Evolutionary conservation across 2,888 invertebrate species (phyloP).

Genomic region (Tipula helvola): DNA sequence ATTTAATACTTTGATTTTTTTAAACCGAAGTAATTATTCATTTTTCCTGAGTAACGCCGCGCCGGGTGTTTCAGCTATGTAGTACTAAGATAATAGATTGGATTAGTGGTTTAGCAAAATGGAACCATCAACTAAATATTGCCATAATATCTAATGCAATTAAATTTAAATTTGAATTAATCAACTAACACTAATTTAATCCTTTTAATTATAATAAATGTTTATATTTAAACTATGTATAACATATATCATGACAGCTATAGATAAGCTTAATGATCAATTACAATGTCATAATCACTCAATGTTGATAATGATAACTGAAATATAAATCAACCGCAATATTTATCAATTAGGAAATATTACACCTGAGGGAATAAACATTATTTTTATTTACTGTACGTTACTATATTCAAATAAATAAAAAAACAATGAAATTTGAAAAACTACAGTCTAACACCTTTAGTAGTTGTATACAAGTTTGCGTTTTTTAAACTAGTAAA

Average conservation of each 20-base stretch:
- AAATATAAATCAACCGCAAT: background rate
- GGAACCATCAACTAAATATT: too few species aligned
- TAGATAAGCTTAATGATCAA: background rate
- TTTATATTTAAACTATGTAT: background rate
- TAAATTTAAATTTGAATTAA: too few species aligned
- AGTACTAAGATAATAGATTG: too few species aligned
- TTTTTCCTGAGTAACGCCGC: too few species aligned
- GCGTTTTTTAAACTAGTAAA: background rate
- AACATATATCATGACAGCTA: background rate
- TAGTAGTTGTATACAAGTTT: background rate
- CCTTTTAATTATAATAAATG: background rate
- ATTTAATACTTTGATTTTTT: too few species aligned
- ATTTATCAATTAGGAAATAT: background rate
- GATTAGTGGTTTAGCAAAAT: too few species aligned
- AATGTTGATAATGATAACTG: background rate
- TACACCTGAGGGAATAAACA: conserved; percentile 4
- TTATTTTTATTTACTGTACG: background rate
- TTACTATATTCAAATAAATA: background rate
- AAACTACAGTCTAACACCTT: too few species aligned
- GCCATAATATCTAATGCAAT: too few species aligned
- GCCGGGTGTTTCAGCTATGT: too few species aligned
- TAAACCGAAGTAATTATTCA: too few species aligned
- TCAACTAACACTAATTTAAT: background rate
- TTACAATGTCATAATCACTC: background rate
- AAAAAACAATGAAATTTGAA: background rate